A percentile compares a stretch with the other conserved stretches of the same genome.
Evolutionary conservation across 2,888 invertebrate genomes (phyloP).

Genomic region (Caenorhabditis sp.): DNA sequence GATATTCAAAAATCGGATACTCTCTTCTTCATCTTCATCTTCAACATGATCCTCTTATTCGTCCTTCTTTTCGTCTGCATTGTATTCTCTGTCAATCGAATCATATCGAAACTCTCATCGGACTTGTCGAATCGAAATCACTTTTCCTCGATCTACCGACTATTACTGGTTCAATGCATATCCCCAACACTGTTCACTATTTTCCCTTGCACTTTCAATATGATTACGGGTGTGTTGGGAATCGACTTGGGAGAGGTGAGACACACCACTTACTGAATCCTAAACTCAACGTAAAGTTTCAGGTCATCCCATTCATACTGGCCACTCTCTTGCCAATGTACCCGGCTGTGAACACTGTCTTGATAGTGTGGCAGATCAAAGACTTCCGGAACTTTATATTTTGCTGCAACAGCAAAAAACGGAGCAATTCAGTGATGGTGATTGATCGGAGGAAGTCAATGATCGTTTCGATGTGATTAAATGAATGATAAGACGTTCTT

Average conservation of each 20-base stretch:
- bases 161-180: slow-evolving; percentile 37
- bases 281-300: neutral
- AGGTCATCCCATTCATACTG: slow-evolving; percentile 35
- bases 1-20: slow-evolving; percentile 33
- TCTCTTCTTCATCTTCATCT: slow-evolving; percentile 34
- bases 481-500: too few relatives aligned
- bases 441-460: slow-evolving; percentile 12
- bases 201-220: slow-evolving; percentile 39
- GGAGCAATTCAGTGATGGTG: slow-evolving; percentile 1
- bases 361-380: slow-evolving; percentile 44
- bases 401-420: neutral
- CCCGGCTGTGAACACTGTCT: slow-evolving; percentile 34
- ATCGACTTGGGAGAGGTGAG: slow-evolving; percentile 46
- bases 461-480: neutral
- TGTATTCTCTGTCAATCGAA: slow-evolving; percentile 36
- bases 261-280: too few relatives aligned
- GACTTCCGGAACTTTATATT: slow-evolving; percentile 39
- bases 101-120: slow-evolving; percentile 44
- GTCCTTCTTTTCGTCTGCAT: slow-evolving; percentile 22
- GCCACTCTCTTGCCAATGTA: slow-evolving; percentile 45
- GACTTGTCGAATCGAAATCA: slow-evolving; percentile 52
- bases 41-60: slow-evolving; percentile 36
- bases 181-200: slow-evolving; percentile 41
- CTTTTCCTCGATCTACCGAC: slow-evolving; percentile 44
- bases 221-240: slow-evolving; percentile 35